Conservation (phyloP, 2,113 vertebrate genomes). For the Zosterops hypoxanthus region DNA sequence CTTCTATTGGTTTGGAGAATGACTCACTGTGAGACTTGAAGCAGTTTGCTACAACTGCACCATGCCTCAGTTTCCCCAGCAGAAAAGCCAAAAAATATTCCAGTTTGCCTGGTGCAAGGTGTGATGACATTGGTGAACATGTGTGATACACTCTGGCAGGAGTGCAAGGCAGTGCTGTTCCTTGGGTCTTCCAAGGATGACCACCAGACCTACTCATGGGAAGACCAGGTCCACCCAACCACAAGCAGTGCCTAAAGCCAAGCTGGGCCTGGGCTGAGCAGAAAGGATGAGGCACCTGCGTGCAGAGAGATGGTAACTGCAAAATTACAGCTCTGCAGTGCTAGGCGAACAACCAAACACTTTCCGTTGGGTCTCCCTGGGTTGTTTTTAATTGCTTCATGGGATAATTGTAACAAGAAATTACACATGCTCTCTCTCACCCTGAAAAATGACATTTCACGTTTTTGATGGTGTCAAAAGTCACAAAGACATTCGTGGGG, state of each 20-base stretch:
- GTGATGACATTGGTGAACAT: neutral
- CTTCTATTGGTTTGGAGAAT: neutral
- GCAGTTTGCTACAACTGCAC: neutral
- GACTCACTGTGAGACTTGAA: neutral
- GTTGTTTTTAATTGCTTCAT: neutral
- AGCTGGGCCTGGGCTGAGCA: neutral
- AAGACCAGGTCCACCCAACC: neutral
- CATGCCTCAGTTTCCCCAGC: slow-evolving; percentile 17
- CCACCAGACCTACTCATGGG: neutral
- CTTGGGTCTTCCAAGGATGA: neutral
- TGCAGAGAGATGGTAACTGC: neutral
- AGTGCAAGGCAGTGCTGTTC: neutral
- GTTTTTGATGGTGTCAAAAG: neutral
- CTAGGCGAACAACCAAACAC: neutral
- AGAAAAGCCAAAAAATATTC: neutral
- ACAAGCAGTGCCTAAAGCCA: neutral
- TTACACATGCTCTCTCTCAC: neutral
- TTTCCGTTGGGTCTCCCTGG: neutral
- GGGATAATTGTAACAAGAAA: neutral
- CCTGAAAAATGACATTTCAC: neutral
- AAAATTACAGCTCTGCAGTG: neutral
- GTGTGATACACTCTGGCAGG: accelerated
- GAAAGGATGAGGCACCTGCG: neutral
- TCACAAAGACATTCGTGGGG: neutral
- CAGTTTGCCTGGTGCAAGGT: neutral